A percentile compares a stretch with the other conserved stretches of the same genome.
phyloP scores from a whole-genome alignment of 1,140 invertebrate genomes.

The Atta colombica region DNA sequence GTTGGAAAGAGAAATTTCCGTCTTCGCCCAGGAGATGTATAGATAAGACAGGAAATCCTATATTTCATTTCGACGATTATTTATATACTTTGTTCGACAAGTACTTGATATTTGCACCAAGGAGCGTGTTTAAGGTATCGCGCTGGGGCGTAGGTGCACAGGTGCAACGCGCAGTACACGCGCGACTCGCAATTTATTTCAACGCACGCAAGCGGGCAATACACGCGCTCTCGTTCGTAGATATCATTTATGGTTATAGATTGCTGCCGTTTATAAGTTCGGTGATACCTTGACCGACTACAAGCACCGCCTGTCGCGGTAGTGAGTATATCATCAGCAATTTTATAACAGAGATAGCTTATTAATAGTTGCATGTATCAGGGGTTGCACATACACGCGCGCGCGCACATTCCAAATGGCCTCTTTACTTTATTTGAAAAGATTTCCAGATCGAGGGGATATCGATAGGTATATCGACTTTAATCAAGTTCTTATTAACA shows the following conservation, averaged over 20 bases:
- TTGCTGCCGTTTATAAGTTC: conserved; percentile 71
- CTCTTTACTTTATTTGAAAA: not conserved
- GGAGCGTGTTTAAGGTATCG: conserved; percentile 53
- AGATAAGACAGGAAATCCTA: not conserved
- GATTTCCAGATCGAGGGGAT: conserved; percentile 25
- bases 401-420: conserved; percentile 41
- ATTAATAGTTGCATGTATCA: conserved; percentile 63
- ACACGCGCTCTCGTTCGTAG: conserved; percentile 57
- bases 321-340: conserved; percentile 75
- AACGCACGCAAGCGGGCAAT: conserved; percentile 49
- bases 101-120: conserved; percentile 32
- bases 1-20: not conserved
- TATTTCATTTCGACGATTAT: conserved; percentile 57
- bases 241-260: conserved; percentile 74
- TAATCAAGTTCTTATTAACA: conserved; percentile 44
- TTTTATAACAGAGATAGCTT: conserved; percentile 62
- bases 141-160: conserved; percentile 68
- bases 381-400: not conserved
- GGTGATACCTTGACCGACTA: conserved; percentile 73
- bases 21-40: not conserved
- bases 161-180: conserved; percentile 47
- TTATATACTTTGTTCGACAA: conserved; percentile 68
- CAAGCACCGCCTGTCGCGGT: conserved; percentile 71
- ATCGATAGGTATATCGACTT: conserved; percentile 33
- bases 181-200: conserved; percentile 70